phyloP scores from a whole-genome alignment of 2,113 vertebrate genomes.

The Diphyllodes magnificus region DNA sequence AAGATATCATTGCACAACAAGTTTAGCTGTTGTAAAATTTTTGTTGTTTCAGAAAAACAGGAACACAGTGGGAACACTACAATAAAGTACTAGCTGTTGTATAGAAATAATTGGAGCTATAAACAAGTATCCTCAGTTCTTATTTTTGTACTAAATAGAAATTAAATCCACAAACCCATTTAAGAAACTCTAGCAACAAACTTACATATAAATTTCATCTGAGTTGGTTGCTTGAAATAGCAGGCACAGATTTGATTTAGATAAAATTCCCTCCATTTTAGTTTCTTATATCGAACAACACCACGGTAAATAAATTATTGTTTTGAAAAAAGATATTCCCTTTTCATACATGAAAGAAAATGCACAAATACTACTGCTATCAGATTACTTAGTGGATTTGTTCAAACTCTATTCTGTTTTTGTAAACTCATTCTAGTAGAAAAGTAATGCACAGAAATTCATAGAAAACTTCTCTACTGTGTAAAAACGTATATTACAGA shows the following conservation, averaged over 20 bases:
- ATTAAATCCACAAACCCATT: not conserved
- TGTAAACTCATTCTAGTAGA: not conserved
- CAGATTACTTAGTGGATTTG: not conserved
- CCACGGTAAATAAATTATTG: not conserved
- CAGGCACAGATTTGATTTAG: not conserved
- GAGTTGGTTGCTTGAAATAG: not conserved
- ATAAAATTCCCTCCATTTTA: not conserved
- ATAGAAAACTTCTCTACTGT: not conserved
- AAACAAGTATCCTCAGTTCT: not conserved
- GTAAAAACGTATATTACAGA: not conserved
- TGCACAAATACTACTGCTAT: not conserved
- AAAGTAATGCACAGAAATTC: not conserved
- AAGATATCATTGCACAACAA: not conserved
- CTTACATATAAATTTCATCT: not conserved
- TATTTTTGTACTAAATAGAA: not conserved
- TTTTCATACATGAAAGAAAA: not conserved
- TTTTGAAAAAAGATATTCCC: not conserved
- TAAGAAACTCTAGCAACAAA: not conserved
- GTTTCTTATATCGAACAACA: not conserved
- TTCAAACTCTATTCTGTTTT: not conserved
- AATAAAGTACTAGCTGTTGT: not conserved
- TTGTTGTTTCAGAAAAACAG: not conserved
- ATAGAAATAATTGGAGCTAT: not conserved
- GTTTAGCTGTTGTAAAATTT: not conserved
- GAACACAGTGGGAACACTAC: not conserved